Conservation (phyloP, 2,113 vertebrate genomes). For the Eurystomus gularis region DNA sequence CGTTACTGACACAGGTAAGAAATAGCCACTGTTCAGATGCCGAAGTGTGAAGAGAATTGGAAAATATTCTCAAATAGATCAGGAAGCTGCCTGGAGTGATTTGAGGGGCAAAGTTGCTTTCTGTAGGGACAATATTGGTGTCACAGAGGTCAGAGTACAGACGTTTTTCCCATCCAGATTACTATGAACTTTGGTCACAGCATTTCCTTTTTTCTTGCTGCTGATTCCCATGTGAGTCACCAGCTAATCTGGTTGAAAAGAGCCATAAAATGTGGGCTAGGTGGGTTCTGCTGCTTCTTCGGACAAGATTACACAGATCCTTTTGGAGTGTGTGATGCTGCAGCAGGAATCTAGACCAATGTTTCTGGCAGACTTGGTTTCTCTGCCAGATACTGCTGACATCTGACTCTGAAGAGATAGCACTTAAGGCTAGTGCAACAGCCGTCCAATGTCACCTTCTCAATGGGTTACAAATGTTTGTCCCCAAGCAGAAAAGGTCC, state of each 20-base stretch:
- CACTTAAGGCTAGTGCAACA: background rate
- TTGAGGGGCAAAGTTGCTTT: background rate
- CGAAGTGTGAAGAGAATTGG: background rate
- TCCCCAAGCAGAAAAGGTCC: background rate
- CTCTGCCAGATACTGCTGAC: background rate
- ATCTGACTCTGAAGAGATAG: background rate
- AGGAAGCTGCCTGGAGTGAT: background rate
- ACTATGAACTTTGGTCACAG: background rate
- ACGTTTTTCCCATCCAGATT: background rate
- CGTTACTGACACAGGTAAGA: background rate
- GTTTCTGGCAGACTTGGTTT: background rate
- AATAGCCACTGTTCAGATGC: background rate
- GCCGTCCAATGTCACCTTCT: background rate
- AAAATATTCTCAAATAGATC: background rate
- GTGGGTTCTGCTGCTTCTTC: background rate
- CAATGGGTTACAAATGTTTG: background rate
- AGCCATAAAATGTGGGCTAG: background rate
- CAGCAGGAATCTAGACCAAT: background rate
- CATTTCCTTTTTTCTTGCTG: background rate
- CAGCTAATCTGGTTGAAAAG: background rate
- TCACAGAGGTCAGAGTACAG: background rate
- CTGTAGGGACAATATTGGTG: background rate
- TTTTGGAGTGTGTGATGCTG: accelerated
- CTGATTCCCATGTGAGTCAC: background rate
- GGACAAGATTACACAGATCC: background rate